Conservation (phyloP, 2,888 invertebrate species). For the Drosophila paranaensis region DNA sequence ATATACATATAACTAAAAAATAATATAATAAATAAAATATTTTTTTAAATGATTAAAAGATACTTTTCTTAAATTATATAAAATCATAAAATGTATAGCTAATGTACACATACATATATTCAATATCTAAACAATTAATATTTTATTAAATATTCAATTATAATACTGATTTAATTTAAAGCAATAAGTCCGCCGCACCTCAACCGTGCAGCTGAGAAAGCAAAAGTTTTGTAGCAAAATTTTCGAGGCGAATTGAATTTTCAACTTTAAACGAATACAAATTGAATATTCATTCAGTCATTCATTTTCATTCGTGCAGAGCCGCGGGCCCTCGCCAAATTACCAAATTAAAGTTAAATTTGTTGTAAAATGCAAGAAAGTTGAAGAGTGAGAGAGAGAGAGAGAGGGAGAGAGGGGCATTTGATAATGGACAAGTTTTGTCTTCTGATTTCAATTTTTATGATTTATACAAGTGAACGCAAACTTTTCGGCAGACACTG, state of each 20-base stretch:
- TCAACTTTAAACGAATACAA: slow-evolving; percentile 51
- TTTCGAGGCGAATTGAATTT: slow-evolving; percentile 34
- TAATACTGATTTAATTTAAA: not conserved
- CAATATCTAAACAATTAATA: too few species aligned
- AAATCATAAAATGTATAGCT: too few species aligned
- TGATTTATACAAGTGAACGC: slow-evolving; percentile 55
- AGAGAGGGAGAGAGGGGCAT: not conserved
- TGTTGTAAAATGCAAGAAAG: slow-evolving; percentile 68
- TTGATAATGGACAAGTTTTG: slow-evolving; percentile 70
- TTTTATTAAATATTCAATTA: too few species aligned
- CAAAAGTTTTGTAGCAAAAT: slow-evolving; percentile 26
- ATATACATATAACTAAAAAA: too few species aligned
- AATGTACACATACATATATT: too few species aligned
- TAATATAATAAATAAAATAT: too few species aligned
- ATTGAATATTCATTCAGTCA: slow-evolving; percentile 68
- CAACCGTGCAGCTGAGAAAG: not conserved
- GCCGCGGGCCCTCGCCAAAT: slow-evolving; percentile 49
- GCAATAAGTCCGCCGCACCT: too few species aligned
- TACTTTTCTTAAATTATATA: too few species aligned
- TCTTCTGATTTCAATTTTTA: slow-evolving; percentile 55
- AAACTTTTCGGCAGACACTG: slow-evolving; percentile 35
- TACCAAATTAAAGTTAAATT: slow-evolving; percentile 77
- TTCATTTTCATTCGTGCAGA: slow-evolving; percentile 27
- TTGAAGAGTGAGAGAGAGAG: slow-evolving; percentile 4
- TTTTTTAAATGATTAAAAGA: too few species aligned